phyloP scores from a whole-genome alignment of 1,140 invertebrate genomes.

The Drosophila neocordata region DNA sequence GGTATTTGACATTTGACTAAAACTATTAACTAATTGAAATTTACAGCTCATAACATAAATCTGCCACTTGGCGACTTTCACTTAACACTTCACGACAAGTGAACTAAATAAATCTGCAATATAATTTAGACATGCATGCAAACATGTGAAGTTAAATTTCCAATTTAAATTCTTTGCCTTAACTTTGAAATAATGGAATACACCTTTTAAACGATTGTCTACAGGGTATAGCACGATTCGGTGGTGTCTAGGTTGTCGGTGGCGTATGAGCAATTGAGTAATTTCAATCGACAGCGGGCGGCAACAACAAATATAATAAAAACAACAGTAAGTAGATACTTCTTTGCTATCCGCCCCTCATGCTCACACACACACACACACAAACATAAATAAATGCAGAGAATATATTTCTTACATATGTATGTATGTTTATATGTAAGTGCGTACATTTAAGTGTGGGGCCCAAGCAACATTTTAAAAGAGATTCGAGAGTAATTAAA shows the following conservation, averaged over 20 bases:
- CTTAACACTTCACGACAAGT: background rate
- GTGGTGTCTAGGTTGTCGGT: slow-evolving; percentile 22
- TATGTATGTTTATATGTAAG: too few species aligned
- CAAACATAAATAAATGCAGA: slow-evolving; percentile 25
- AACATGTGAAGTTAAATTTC: too few species aligned
- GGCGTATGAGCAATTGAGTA: slow-evolving; percentile 80
- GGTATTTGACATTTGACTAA: background rate
- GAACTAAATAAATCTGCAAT: background rate
- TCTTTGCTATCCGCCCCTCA: slow-evolving; percentile 23
- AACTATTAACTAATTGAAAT: background rate
- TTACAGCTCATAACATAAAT: background rate
- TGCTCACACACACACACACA: slow-evolving; percentile 32
- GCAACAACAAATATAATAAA: slow-evolving; percentile 15
- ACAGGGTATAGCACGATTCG: background rate
- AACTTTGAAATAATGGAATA: background rate
- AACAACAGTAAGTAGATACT: slow-evolving; percentile 32
- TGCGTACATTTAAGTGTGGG: too few species aligned
- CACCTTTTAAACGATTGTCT: background rate
- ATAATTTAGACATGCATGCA: too few species aligned
- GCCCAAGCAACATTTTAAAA: slow-evolving; percentile 44
- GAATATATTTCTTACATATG: slow-evolving; percentile 26
- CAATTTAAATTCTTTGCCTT: too few species aligned
- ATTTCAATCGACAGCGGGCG: slow-evolving; percentile 60
- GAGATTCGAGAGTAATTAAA: slow-evolving; percentile 75
- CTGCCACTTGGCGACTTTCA: background rate